Evolutionary conservation across 2,888 invertebrate genomes (phyloP), one percentile per base, ranked within the genome.

Genomic region (Cephus rjabovi): DNA sequence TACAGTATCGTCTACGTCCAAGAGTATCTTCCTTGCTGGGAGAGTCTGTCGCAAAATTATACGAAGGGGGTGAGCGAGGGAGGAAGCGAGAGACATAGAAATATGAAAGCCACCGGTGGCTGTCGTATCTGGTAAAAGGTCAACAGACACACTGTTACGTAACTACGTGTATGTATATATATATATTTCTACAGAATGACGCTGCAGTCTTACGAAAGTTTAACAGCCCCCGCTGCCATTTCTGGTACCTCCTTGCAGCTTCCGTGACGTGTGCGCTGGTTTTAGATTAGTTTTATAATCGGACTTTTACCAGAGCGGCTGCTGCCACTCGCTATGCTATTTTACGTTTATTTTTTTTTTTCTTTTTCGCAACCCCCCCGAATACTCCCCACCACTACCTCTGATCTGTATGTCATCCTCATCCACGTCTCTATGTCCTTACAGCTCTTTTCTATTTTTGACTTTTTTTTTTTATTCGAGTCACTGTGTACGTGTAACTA

Each of bases 41-140:
- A 23, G 56, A 56, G 4, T 4, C 56, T 23, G 56, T 40, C 79
- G 77, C 76, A 77, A 79, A 81, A 81, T 79, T 79, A 79, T 79
- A 80, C 74, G 75, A 73, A 70, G 74, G 75, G 11, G 69, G n/a
- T 12, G 68, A 3, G 69, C 0, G 68, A 33, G 31, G 68, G 9
- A 2, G 23, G 9, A 56, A 56, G 56, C 23, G 23, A 56, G 56
- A 56, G 56, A 40, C 15, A 75, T 68, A 30, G 33, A 69, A 40
- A 34, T 35, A 34, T 77, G 35, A 68, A 37, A 69, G 56, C 75
- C 73, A 77, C 77, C 70, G 78, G 75, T 75, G 37, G 40, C 31
- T 23, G 33, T 33, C 37, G n/a, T 12, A 34, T 12, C 11, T 71
- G 68, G 73, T 76, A n/a, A 68, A 79, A 74, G 70, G 74, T 75